Base-by-base conservation (phyloP, 1,140 invertebrate species). In the Copidosoma floridanum region DNA sequence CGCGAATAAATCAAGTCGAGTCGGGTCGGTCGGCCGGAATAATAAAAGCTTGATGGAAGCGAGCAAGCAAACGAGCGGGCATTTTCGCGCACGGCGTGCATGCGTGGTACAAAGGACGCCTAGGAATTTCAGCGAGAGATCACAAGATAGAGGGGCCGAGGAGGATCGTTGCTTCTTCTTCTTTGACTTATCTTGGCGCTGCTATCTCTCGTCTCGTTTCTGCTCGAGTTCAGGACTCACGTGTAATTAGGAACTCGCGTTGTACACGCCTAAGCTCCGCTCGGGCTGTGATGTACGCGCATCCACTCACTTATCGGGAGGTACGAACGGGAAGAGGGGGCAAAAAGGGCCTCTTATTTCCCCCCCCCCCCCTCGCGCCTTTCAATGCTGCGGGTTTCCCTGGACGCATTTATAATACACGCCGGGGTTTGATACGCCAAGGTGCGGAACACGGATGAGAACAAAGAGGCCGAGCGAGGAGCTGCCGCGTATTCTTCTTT, bases 81-180 rank as follows among this genome's bases (percentile, higher is more conserved):
- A 32, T 57, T 57, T 50, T 57, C 56, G 29, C 56, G 51, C 51
- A n/a, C n/a, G n/a, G n/a, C n/a, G n/a, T n/a, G n/a, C n/a, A n/a
- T n/a, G 24, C 37, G 41, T n/a, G 14, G 43, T 41, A 50, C n/a
- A 41, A 43, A 29, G 35, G 35, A 12, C 12, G 26, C 23, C n/a
- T 2, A 10, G 23, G 47, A 57, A 41, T 50, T 27, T 37, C 21
- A 35, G 47, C n/a, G 24, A 1, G 24, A 41, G 46, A 50, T 50
- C 11, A 11, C 11, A 5, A 43, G 46, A 48, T 57, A 57, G 8
- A 16, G 5, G 10, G 29, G n/a, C 24, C 24, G n/a, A n/a, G n/a
- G n/a, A n/a, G n/a, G n/a, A n/a, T n/a, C n/a, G n/a, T n/a, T n/a
- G n/a, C n/a, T n/a, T n/a, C n/a, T n/a, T n/a, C n/a, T n/a, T n/a